phyloP scores from a whole-genome alignment of 2,113 vertebrate genomes.

The Eleginops maclovinus region DNA sequence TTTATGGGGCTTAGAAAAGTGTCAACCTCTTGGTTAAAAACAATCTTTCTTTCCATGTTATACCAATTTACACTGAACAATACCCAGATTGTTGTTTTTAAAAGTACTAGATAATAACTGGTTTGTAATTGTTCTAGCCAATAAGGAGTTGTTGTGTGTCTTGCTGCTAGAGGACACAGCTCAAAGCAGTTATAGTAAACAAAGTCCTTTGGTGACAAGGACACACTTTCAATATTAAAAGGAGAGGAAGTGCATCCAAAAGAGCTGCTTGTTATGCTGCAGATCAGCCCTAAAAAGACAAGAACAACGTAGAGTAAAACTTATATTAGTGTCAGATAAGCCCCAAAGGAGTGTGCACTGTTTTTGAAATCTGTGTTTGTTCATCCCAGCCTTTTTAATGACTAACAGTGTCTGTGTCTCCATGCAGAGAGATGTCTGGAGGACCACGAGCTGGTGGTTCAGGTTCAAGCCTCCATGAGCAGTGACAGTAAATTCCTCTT shows the following conservation, averaged over 20 bases:
- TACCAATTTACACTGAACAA: not conserved
- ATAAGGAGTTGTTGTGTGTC: not conserved
- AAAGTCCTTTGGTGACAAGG: conserved; percentile 45
- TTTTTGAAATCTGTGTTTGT: not conserved
- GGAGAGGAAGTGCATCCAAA: conserved; percentile 13
- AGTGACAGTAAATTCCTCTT: conserved; percentile 95
- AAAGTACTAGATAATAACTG: not conserved
- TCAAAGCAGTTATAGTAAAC: conserved; percentile 6
- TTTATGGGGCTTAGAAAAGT: too few relatives aligned
- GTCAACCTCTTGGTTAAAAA: too few relatives aligned
- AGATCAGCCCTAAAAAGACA: too few relatives aligned
- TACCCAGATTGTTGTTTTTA: too few relatives aligned
- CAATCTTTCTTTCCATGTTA: not conserved
- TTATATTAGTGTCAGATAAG: not conserved
- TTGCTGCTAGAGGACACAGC: conserved; percentile 25
- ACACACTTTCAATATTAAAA: conserved; percentile 25
- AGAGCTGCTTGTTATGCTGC: conserved; percentile 34
- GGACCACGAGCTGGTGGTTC: conserved; percentile 95
- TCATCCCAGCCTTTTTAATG: not conserved
- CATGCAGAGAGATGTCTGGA: conserved; percentile 92
- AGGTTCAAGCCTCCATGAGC: conserved; percentile 93
- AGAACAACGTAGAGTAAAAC: not conserved
- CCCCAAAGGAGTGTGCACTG: not conserved
- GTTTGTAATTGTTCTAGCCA: not conserved
- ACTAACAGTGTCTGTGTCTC: conserved; percentile 36